Base-by-base conservation (phyloP, 2,888 invertebrate genomes). In the Metellina segmentata region DNA sequence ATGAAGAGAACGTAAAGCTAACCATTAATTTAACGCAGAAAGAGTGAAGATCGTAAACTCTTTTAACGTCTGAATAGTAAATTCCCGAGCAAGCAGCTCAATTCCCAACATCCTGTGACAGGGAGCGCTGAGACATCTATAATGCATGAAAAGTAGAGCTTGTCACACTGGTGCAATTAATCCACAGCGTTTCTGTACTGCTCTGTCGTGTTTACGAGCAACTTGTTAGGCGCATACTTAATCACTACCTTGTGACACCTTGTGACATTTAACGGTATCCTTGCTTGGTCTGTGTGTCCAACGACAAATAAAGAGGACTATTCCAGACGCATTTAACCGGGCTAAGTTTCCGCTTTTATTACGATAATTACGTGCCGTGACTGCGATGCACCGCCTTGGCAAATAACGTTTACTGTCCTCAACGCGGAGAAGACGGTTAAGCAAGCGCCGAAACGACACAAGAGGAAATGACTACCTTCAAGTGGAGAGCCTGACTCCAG, bases 161-260 rank as follows among this genome's bases (percentile, higher is more conserved):
- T 75, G 82, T 71, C 71, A 85, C 34, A 83, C n/a, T n/a, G 61
- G 48, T 48, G 48, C 53, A 85, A 74, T 85, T 74, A 85, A 85
- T 85, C 53, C 52, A 61, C 48, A 11, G 61, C 85, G 52, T 83
- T 72, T 52, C 61, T 85, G 52, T 72, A 85, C 74, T 61, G 61
- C 53, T 19, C n/a, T n/a, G 75, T 52, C 52, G 75, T 85, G 83
- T 83, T 83, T 72, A 83, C 72, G 72, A 72, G 83, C 83, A 74
- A 83, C 85, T 72, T 72, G 72, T 85, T 81, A 81, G 51, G 75
- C 53, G 51, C 53, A 53, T 74, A 53, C 72, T 85, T 82, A 71
- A 85, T 85, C 74, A 72, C 75, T 20, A 19, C n/a, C 53, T 75
- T 61, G n/a, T 72, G 74, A 71, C 82, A n/a, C 53, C 52, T 53